Evolutionary conservation across 2,113 vertebrate genomes (phyloP).

Genomic region (Dasyurus viverrinus): DNA sequence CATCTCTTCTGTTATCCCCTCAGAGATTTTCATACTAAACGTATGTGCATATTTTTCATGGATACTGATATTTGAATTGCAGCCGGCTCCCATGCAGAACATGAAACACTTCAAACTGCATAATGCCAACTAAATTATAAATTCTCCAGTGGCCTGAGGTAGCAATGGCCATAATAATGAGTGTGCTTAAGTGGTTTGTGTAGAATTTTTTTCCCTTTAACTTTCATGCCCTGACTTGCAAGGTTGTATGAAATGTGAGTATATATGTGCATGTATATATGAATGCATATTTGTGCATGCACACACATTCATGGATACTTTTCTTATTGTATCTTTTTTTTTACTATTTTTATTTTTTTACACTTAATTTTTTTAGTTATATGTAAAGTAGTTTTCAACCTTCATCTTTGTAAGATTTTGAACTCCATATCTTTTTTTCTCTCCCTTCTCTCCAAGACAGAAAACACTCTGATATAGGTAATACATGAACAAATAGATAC

Average conservation of each 20-base stretch:
- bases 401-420: too few species aligned
- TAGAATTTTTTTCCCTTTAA: slow-evolving; percentile 77
- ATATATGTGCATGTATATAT: not conserved
- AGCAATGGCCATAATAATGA: slow-evolving; percentile 95
- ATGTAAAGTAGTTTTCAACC: too few species aligned
- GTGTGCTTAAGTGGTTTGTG: slow-evolving; percentile 91
- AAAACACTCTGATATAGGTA: too few species aligned
- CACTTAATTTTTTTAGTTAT: too few species aligned
- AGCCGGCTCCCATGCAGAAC: slow-evolving; percentile 90
- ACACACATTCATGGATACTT: not conserved
- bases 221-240: slow-evolving; percentile 80
- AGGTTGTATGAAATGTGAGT: not conserved
- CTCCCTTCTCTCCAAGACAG: too few species aligned
- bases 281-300: not conserved
- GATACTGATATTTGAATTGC: slow-evolving; percentile 96
- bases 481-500: slow-evolving; percentile 21
- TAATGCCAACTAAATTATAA: slow-evolving; percentile 97
- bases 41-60: slow-evolving; percentile 99
- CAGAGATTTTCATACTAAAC: slow-evolving; percentile 97
- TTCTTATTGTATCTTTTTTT: not conserved
- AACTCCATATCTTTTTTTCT: too few species aligned
- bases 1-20: slow-evolving; percentile 92
- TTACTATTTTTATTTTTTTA: too few species aligned
- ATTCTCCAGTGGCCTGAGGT: slow-evolving; percentile 92
- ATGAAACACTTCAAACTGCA: slow-evolving; percentile 98